A percentile compares a stretch with the other conserved stretches of the same genome.
These are phyloP conservation scores for Oscheius sp. DNA, from an alignment of 2,888 invertebrate genomes.

Conservation along the genomic window DNA sequence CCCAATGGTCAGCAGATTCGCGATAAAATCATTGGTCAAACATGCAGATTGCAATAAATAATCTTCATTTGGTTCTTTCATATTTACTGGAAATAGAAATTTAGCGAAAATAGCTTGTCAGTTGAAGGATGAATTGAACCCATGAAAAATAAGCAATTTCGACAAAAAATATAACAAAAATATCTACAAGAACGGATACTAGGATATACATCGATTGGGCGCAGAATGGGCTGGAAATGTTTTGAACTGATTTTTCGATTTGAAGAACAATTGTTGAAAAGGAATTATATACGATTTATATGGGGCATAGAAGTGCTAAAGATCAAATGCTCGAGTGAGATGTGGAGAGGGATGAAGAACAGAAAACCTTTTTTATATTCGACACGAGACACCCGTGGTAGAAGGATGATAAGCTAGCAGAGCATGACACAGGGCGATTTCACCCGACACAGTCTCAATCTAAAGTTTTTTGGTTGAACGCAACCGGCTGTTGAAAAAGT, in stretches of 20 bases:
- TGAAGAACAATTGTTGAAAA: not conserved
- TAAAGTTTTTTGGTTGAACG: not conserved
- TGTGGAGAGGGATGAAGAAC: not conserved
- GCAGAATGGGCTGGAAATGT: not conserved
- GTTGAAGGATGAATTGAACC: not conserved
- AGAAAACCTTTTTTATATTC: not conserved
- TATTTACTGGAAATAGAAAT: not conserved
- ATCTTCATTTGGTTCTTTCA: not conserved
- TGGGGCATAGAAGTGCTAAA: no score
- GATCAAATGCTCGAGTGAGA: not conserved
- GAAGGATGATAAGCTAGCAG: not conserved
- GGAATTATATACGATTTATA: not conserved
- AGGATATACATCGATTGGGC: constrained; percentile 3
- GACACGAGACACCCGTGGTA: constrained; percentile 16
- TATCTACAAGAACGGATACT: constrained; percentile 14
- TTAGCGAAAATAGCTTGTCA: constrained; percentile 16
- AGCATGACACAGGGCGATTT: constrained; percentile 16
- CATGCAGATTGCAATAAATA: constrained; percentile 30
- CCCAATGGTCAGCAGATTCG: constrained; percentile 41
- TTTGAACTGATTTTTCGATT: constrained; percentile 14
- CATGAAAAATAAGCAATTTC: constrained; percentile 10
- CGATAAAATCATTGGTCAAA: constrained; percentile 40
- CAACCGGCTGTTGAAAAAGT: not conserved
- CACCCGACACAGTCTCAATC: constrained; percentile 21
- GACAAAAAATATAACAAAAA: no score